These are phyloP conservation scores for Catharus minimus DNA, from an alignment of 2,113 vertebrate genomes.

Conservation along the genomic window DNA sequence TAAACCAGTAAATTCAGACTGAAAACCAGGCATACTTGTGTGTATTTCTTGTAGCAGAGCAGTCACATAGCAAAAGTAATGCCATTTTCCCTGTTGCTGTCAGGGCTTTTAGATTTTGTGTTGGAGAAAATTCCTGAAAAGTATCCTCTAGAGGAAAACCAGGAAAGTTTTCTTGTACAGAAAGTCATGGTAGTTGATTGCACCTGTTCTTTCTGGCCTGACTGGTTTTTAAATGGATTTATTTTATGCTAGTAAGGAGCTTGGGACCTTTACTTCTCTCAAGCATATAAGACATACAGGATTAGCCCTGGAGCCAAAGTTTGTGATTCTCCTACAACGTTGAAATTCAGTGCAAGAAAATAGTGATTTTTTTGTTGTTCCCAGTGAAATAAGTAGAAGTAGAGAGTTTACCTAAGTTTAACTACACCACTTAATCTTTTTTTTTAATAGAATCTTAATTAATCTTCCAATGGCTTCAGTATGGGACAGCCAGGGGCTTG, in stretches of 20 bases:
- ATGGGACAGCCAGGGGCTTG: neutral
- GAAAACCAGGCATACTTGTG: accelerated
- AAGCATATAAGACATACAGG: neutral
- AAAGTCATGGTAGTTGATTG: neutral
- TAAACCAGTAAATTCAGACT: neutral
- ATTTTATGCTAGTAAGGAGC: neutral
- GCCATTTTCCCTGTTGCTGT: neutral
- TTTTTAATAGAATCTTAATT: neutral
- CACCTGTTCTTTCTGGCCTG: neutral
- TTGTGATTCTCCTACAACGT: neutral
- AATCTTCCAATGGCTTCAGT: neutral
- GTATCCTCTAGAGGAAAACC: neutral
- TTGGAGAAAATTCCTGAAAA: neutral
- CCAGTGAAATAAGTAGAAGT: neutral
- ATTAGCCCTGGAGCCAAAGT: neutral
- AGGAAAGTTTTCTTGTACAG: neutral
- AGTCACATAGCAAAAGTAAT: neutral
- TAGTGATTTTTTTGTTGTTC: neutral
- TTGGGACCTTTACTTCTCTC: neutral
- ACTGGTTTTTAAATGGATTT: neutral
- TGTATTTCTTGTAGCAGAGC: neutral
- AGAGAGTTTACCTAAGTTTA: neutral
- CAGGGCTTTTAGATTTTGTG: neutral
- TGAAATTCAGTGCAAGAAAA: neutral
- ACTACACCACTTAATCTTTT: accelerated